Percentiles rank a stretch among this genome's conserved stretches.
phyloP scores from a whole-genome alignment of 1,140 invertebrate genomes.

The Cydia pomonella region DNA sequence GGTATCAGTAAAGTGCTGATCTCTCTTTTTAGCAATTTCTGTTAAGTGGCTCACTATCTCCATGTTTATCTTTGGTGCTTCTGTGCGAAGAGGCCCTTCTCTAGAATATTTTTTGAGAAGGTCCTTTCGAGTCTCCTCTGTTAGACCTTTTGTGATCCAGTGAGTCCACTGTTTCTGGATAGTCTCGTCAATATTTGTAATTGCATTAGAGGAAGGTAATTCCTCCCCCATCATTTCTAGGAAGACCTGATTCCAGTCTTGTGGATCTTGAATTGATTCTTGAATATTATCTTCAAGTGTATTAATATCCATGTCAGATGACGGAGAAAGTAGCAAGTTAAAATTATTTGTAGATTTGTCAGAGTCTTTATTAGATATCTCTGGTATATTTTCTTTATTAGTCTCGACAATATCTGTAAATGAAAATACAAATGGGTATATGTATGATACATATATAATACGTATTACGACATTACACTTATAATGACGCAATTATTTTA shows the following conservation, averaged over 20 bases:
- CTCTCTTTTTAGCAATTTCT: slow-evolving; percentile 10
- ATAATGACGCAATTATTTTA: background rate
- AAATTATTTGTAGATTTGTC: background rate
- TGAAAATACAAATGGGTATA: too few species aligned
- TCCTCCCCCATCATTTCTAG: slow-evolving; percentile 25
- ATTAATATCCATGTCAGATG: background rate
- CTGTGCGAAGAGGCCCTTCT: slow-evolving; percentile 1
- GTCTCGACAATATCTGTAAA: slow-evolving; percentile 16
- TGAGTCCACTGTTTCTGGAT: slow-evolving; percentile 24
- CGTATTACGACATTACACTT: background rate
- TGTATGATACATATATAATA: background rate
- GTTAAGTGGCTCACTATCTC: slow-evolving; percentile 25
- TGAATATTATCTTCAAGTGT: too few species aligned
- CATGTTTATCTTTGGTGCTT: slow-evolving; percentile 22
- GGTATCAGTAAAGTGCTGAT: background rate
- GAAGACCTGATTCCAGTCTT: slow-evolving; percentile 4
- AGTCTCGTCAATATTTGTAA: slow-evolving; percentile 2
- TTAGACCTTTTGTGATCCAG: slow-evolving; percentile 3
- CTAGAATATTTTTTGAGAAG: slow-evolving; percentile 8
- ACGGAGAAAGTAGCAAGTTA: background rate
- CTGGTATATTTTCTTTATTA: slow-evolving; percentile 22
- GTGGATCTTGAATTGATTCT: background rate
- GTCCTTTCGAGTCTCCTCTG: background rate
- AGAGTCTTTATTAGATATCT: slow-evolving; percentile 10
- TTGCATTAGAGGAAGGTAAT: background rate